Base-by-base conservation (phyloP, 2,113 vertebrate species). In the Hippopotamus amphibius region DNA sequence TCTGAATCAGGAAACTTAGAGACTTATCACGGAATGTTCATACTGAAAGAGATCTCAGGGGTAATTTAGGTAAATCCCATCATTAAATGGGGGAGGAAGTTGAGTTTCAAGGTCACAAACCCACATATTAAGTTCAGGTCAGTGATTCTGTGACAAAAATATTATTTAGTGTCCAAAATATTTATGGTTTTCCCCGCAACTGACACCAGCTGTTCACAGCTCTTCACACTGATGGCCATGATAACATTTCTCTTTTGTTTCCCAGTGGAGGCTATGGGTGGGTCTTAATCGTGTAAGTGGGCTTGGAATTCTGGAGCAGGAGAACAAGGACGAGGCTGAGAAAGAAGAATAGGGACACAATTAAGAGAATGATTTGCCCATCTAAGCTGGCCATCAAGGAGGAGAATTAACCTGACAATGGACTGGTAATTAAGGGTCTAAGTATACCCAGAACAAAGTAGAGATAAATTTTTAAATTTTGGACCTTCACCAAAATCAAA, bases 31-130 rank as follows among this genome's bases (percentile, higher is more conserved):
- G 30, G 46, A 87, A 90, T 76, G 66, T 87, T 69, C 92, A 19
- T 74, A 61, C 13, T 68, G 41, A 93, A 87, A 55, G 24, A 82
- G 21, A 22, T 59, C 41, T 88, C 22, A 24, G 41, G 65, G 57
- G 43, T 77, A 92, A 84, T 57, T 83, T 74, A 74, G n/a, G 76
- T 88, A 95, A 84, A 93, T 84, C 2, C 28, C 15, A 22, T 77
- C 24, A 69, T 92, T 89, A 16, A 14, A 17, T 74, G 30, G 17
- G 15, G 37, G 9, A 94, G 9, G 7, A 90, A 94, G 74, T 90
- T 66, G 61, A 93, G 5, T 53, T 87, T 19, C n/a, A 68, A 63
- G 7, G 28, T 90, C 69, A 84, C n/a, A 83, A 95, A 80, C 22
- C n/a, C 65, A 84, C 50, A 55, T 48, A 72, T 79, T 77, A 76